Conservation (phyloP, 2,888 invertebrate genomes). For the Parasteatoda lunata region DNA sequence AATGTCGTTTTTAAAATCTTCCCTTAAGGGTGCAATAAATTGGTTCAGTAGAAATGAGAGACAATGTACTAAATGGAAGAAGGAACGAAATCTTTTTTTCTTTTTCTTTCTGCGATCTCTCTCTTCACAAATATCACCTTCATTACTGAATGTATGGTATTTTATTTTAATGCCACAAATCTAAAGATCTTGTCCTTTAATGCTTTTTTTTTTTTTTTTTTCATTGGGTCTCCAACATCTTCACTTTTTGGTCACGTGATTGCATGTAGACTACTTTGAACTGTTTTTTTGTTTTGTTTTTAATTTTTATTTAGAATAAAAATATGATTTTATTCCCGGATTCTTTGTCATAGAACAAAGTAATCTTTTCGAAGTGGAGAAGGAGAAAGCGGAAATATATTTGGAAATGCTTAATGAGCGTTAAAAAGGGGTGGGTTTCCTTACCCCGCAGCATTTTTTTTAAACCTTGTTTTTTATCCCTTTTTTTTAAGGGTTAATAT, state of each 20-base stretch:
- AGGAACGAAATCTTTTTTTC: conserved; percentile 31
- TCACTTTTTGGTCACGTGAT: conserved; percentile 14
- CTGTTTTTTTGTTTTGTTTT: background rate
- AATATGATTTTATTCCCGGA: conserved; percentile 37
- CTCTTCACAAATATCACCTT: conserved; percentile 31
- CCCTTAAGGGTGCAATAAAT: conserved; percentile 58
- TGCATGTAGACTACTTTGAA: background rate
- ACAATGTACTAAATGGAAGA: conserved; percentile 24
- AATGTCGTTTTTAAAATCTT: conserved; percentile 54
- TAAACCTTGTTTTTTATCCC: too few relatives aligned
- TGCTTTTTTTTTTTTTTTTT: background rate
- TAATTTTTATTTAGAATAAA: conserved; percentile 19
- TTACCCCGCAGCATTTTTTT: too few relatives aligned
- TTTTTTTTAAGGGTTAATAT: too few relatives aligned
- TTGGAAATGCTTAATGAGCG: conserved; percentile 34
- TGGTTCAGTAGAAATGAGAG: conserved; percentile 38
- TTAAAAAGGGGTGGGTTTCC: background rate
- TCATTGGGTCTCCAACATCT: conserved; percentile 30
- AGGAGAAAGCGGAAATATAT: conserved; percentile 2
- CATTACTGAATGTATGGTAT: conserved; percentile 50
- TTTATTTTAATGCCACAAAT: conserved; percentile 41
- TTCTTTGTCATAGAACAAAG: conserved; percentile 45
- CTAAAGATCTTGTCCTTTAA: conserved; percentile 10
- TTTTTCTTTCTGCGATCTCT: conserved; percentile 16
- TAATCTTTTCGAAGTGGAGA: background rate